These are phyloP conservation scores for Brachionus paranguensis DNA, from an alignment of 1,140 invertebrate genomes.

Conservation along the genomic window DNA sequence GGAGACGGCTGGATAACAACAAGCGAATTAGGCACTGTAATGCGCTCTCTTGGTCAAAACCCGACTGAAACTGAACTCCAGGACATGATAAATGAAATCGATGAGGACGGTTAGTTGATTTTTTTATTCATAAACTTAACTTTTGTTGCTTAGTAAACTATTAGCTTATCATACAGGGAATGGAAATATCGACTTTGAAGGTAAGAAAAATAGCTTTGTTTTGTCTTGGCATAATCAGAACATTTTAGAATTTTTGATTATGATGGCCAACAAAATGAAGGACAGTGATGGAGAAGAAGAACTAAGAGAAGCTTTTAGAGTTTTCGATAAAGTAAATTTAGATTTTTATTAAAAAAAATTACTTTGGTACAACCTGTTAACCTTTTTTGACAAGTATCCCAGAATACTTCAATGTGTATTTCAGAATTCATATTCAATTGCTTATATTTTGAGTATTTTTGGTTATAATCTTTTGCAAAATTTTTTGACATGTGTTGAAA, in stretches of 20 bases:
- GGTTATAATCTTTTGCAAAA: too few species aligned
- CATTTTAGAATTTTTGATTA: constrained; percentile 59
- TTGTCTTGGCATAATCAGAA: constrained; percentile 45
- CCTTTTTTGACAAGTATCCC: too few species aligned
- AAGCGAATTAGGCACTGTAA: constrained; percentile 13
- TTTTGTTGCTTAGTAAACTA: not conserved
- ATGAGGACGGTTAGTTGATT: constrained; percentile 35
- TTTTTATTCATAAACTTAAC: not conserved
- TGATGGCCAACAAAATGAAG: constrained; percentile 51
- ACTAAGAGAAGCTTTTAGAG: constrained; percentile 54
- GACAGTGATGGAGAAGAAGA: constrained; percentile 56
- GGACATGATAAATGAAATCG: constrained; percentile 40
- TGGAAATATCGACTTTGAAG: constrained; percentile 43
- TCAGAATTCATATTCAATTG: too few species aligned
- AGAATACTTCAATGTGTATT: too few species aligned
- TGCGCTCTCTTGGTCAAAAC: constrained; percentile 30
- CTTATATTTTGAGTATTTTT: too few species aligned
- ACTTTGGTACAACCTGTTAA: too few species aligned
- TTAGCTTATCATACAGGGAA: constrained; percentile 57
- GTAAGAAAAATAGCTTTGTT: constrained; percentile 54
- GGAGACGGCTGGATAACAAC: constrained; percentile 50
- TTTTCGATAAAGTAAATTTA: constrained; percentile 60
- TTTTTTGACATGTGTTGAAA: too few species aligned
- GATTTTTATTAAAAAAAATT: constrained; percentile 47
- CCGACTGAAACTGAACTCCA: constrained; percentile 39